Base-by-base conservation (phyloP, 1,140 invertebrate genomes). In the Hypsibius dujardini region DNA sequence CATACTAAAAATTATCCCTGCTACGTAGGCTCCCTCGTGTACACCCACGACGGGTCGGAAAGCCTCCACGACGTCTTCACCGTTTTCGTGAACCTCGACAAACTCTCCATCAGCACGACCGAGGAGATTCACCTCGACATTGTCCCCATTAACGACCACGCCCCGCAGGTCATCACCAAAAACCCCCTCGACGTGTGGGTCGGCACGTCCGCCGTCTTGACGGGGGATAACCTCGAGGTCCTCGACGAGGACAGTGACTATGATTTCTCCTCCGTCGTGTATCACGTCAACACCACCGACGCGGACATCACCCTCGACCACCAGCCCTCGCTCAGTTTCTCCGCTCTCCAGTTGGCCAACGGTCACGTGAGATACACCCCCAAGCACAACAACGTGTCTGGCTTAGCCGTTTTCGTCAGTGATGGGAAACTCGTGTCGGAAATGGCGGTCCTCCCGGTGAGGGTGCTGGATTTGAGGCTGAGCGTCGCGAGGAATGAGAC, bases 31-130 rank as follows among this genome's bases (percentile, higher is more conserved):
- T 12, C 7, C 45, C 62, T 67, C 3, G 3, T 67, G 12, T 95
- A 94, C 78, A 82, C 86, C 2, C 90, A 97, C 78, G 89, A 94
- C 81, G 90, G 89, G 2, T 88, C 87, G 70, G 93, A 97, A 79
- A 87, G 86, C 70, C 77, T 83, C 0, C 77, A 80, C 1, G 93
- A 97, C 80, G 81, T 81, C 15, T 85, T 95, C 46, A 85, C 83
- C 15, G 77, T 95, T 62, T 81, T 88, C 1, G 90, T 86, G 0
- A 80, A 67, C 3, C 7, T 67, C 12, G 62, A 67, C 62, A 7
- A 42, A 42, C 62, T 67, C 7, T 12, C 3, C 7, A 7, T 67
- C 62, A 67, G 62, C 62, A 14, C 7, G 7, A 67, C 7, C 3
- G 42, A 67, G 42, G 62, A 67, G 7, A 67, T 67, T 42, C 7